Evolutionary conservation across 2,888 invertebrate genomes (phyloP).

Genomic region (Drosophila fungiperda): DNA sequence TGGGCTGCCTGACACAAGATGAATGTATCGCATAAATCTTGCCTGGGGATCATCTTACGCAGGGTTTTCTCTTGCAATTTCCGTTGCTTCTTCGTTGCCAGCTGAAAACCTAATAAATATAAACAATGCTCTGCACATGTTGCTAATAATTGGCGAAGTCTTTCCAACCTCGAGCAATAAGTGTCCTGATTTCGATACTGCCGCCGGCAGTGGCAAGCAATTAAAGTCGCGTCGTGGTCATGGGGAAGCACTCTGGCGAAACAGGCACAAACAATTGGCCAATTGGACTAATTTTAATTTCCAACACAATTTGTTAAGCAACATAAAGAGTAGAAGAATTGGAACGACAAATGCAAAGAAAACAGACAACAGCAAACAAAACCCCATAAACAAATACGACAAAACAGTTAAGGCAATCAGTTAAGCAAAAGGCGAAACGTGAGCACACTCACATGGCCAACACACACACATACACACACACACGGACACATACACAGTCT

Average conservation of each 20-base stretch:
- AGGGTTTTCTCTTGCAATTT: slow-evolving; percentile 67
- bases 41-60: slow-evolving; percentile 66
- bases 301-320: slow-evolving; percentile 58
- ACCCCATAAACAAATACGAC: slow-evolving; percentile 39
- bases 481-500: neutral
- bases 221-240: slow-evolving; percentile 31
- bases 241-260: neutral
- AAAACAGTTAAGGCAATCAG: slow-evolving; percentile 58
- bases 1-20: slow-evolving; percentile 51
- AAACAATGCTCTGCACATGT: slow-evolving; percentile 60
- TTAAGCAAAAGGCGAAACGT: slow-evolving; percentile 48
- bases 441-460: slow-evolving; percentile 6
- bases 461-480: neutral
- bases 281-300: slow-evolving; percentile 77
- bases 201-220: slow-evolving; percentile 22
- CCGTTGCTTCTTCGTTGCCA: slow-evolving; percentile 31
- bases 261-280: slow-evolving; percentile 13
- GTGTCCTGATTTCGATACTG: slow-evolving; percentile 26
- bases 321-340: neutral
- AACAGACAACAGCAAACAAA: slow-evolving; percentile 38
- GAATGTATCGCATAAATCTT: slow-evolving; percentile 76
- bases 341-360: slow-evolving; percentile 37
- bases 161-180: slow-evolving; percentile 49
- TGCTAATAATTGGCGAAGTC: slow-evolving; percentile 66
- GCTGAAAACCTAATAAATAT: slow-evolving; percentile 71